phyloP scores from a whole-genome alignment of 2,113 vertebrate genomes.

The Gymnocephalus cernua region DNA sequence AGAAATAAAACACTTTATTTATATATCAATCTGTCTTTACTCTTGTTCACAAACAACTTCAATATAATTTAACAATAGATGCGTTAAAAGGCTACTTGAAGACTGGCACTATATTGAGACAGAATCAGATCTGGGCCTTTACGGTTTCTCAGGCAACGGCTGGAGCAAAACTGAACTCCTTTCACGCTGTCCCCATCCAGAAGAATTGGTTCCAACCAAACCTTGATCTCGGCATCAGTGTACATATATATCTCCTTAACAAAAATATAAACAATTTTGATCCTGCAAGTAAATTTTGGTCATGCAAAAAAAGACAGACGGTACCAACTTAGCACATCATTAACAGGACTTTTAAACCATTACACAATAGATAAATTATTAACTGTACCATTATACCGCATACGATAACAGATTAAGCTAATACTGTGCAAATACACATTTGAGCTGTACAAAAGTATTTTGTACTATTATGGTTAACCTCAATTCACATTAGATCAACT shows the following conservation, averaged over 20 bases:
- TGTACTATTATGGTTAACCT: slow-evolving; percentile 73
- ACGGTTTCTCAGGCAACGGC: slow-evolving; percentile 71
- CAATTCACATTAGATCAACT: slow-evolving; percentile 67
- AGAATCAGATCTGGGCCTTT: slow-evolving; percentile 82
- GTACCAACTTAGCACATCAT: slow-evolving; percentile 74
- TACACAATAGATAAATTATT: slow-evolving; percentile 75
- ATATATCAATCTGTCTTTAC: slow-evolving; percentile 71
- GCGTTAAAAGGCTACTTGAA: slow-evolving; percentile 82
- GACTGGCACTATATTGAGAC: slow-evolving; percentile 88
- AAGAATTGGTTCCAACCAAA: slow-evolving; percentile 71
- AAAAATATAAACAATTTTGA: slow-evolving; percentile 71
- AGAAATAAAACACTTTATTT: slow-evolving; percentile 86
- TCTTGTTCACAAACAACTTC: slow-evolving; percentile 81
- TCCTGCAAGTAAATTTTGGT: slow-evolving; percentile 79
- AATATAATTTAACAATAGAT: slow-evolving; percentile 83
- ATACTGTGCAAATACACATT: slow-evolving; percentile 86
- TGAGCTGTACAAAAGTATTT: slow-evolving; percentile 76
- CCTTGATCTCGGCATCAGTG: slow-evolving; percentile 72
- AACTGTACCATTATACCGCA: slow-evolving; percentile 76
- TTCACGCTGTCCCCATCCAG: slow-evolving; percentile 73
- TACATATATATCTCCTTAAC: slow-evolving; percentile 75
- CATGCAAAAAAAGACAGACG: slow-evolving; percentile 78
- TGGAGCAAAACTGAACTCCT: slow-evolving; percentile 55
- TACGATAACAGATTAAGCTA: slow-evolving; percentile 77
- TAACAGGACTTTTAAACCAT: slow-evolving; percentile 71